Evolutionary conservation across 2,888 invertebrate genomes (phyloP), one percentile per base, ranked within the genome.

Genomic region (Platerodrilus igneus): DNA sequence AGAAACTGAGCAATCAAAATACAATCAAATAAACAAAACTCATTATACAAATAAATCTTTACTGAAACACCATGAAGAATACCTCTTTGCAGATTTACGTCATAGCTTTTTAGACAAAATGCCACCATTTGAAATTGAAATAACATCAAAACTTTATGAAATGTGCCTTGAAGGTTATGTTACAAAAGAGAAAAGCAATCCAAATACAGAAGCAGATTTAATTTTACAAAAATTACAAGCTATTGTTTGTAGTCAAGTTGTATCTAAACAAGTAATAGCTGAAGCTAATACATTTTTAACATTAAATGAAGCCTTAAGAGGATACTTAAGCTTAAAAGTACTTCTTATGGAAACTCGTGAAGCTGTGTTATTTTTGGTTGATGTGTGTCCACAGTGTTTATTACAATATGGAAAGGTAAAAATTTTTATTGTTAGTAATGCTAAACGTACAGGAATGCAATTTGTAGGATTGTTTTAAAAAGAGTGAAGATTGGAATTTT

Each of bases 401-500:
- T 65, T 81, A 48, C 76, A 78, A 38, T 83, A 78, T 60, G 79
- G 78, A 28, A 80, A 81, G 73, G 82, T 81, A 59, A 58, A 44
- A 50, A 31, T 37, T 15, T 13, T 13, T 1, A 16, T 27, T 22
- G 14, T 32, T 21, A 22, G 11, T 32, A 16, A 14, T 1, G 9
- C 2, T n/a, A n/a, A n/a, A n/a, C n/a, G n/a, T n/a, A n/a, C n/a
- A n/a, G n/a, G n/a, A n/a, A n/a, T n/a, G n/a, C n/a, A n/a, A n/a
- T n/a, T 59, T 59, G 37, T 27, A 69, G 69, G 71, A 72, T 48
- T 63, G 67, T 28, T 69, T 71, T 40, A 57, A 55, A 3, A 60
- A 58, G 49, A 61, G 64, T 11, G 66, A 67, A 21, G 72, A 73
- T 43, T 71, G 70, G 69, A 69, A 69, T 50, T 62, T 64, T 35